phyloP scores from a whole-genome alignment of 1,140 invertebrate genomes.

The Cheumatopsyche charites region DNA sequence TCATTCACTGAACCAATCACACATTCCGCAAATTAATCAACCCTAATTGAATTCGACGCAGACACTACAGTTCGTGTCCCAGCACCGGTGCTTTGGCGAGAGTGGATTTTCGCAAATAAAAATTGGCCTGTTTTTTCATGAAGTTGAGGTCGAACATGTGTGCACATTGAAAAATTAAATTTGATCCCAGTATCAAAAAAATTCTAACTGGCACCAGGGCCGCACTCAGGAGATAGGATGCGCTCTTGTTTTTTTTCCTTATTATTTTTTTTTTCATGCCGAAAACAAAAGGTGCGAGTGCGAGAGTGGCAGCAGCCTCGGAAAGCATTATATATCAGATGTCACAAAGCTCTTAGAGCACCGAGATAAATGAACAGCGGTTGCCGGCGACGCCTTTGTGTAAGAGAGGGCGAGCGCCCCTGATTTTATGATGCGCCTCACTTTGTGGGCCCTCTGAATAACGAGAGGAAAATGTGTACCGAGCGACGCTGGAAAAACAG shows the following conservation, averaged over 20 bases:
- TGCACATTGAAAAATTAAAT: too few relatives aligned
- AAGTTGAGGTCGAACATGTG: too few relatives aligned
- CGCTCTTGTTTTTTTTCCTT: not conserved
- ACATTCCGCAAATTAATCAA: too few relatives aligned
- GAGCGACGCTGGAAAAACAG: not conserved
- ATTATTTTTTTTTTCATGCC: conserved; percentile 1
- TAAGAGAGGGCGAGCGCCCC: not conserved
- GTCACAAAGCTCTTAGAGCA: conserved; percentile 29
- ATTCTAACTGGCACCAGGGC: too few relatives aligned
- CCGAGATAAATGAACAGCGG: conserved; percentile 21
- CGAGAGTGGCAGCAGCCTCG: not conserved
- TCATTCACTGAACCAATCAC: too few relatives aligned
- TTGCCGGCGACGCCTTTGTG: conserved; percentile 1
- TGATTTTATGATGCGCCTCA: conserved; percentile 1
- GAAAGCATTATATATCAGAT: conserved; percentile 20
- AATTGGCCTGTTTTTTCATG: too few relatives aligned
- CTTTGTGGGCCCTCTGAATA: not conserved
- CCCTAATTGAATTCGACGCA: too few relatives aligned
- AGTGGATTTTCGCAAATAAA: too few relatives aligned
- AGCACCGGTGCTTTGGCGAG: too few relatives aligned
- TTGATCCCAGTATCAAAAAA: too few relatives aligned
- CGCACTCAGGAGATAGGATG: too few relatives aligned
- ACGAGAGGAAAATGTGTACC: not conserved
- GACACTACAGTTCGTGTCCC: too few relatives aligned
- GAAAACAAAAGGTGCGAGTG: conserved; percentile 20